Evolutionary conservation across 1,140 invertebrate species (phyloP).

Genomic region (Caenorhabditis brenneri): DNA sequence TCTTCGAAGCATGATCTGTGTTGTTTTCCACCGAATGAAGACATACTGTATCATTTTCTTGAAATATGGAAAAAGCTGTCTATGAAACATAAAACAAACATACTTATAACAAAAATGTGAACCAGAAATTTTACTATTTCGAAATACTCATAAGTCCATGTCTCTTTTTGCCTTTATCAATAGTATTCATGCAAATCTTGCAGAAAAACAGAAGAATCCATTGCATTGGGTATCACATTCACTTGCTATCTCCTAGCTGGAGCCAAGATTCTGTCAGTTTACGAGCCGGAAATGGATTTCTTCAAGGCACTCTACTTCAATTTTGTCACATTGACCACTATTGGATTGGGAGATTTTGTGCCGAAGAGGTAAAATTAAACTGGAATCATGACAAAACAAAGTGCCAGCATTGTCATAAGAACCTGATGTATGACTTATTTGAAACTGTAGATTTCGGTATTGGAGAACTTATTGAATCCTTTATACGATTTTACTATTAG

Average conservation of each 20-base stretch:
- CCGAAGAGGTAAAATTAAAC: conserved; percentile 60
- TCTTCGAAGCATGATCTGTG: too few species aligned
- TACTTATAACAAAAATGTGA: not conserved
- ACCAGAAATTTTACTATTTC: too few species aligned
- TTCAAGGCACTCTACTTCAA: conserved; percentile 68
- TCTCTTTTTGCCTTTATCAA: too few species aligned
- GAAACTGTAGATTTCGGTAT: too few species aligned
- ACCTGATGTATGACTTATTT: too few species aligned
- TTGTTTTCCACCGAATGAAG: too few species aligned
- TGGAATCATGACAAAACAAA: too few species aligned
- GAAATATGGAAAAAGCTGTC: not conserved
- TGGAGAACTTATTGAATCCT: too few species aligned
- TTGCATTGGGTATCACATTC: conserved; percentile 59
- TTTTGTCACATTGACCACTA: conserved; percentile 66
- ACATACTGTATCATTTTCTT: too few species aligned
- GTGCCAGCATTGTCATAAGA: too few species aligned
- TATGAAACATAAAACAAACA: not conserved
- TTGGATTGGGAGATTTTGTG: conserved; percentile 66
- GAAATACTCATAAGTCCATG: not conserved
- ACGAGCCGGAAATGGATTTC: conserved; percentile 67
- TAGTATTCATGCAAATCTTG: too few species aligned
- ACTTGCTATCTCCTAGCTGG: conserved; percentile 59
- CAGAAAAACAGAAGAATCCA: conserved; percentile 49
- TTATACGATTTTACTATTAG: too few species aligned
- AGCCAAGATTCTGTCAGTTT: conserved; percentile 57